A percentile compares a stretch with the other conserved stretches of the same genome.
phyloP scores from a whole-genome alignment of 1,140 invertebrate species.

The Carposina sasakii region DNA sequence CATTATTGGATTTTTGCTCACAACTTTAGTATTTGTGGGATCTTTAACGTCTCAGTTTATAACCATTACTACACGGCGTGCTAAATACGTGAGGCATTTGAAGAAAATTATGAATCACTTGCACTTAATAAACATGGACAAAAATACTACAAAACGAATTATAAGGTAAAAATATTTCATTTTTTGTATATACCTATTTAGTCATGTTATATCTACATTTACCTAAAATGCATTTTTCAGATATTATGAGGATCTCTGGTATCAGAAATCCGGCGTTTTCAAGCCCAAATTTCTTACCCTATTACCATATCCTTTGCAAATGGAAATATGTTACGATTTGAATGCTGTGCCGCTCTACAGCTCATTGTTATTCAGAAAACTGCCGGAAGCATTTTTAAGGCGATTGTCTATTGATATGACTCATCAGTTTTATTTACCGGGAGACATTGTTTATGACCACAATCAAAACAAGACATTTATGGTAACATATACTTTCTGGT shows the following conservation, averaged over 20 bases:
- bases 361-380: conserved; percentile 62
- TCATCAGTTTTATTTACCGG: conserved; percentile 64
- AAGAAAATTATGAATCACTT: conserved; percentile 60
- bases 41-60: conserved; percentile 64
- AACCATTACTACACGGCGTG: conserved; percentile 54
- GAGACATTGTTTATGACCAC: conserved; percentile 61
- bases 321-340: conserved; percentile 64
- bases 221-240: conserved; percentile 23
- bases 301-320: conserved; percentile 55
- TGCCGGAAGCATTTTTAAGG: conserved; percentile 61
- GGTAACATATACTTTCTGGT: no score
- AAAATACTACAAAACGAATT: conserved; percentile 53
- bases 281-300: conserved; percentile 51
- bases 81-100: conserved; percentile 53
- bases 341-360: conserved; percentile 65
- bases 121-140: conserved; percentile 50
- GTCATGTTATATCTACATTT: background rate
- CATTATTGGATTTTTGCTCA: conserved; percentile 57
- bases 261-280: conserved; percentile 62
- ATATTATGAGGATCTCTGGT: conserved; percentile 65
- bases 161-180: conserved; percentile 36
- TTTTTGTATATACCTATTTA: background rate
- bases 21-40: conserved; percentile 58
- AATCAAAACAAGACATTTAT: conserved; percentile 64
- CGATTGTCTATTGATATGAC: conserved; percentile 61